A percentile compares a stretch with the other conserved stretches of the same genome.
phyloP scores from a whole-genome alignment of 2,888 invertebrate genomes.

The Agapetus fuscipes region DNA sequence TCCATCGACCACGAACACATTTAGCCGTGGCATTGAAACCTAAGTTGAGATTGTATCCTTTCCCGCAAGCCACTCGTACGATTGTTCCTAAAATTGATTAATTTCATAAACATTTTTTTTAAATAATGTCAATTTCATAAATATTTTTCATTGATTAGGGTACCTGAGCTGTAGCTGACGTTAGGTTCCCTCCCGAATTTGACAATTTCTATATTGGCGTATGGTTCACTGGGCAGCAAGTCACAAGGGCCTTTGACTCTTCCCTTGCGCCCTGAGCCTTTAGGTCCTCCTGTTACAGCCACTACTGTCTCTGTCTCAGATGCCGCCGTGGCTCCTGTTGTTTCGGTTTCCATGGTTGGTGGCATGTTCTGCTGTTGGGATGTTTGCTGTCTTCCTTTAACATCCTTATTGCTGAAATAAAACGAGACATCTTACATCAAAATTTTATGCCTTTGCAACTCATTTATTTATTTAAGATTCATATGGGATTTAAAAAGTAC shows the following conservation, averaged over 20 bases:
- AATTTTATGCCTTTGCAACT: too few relatives aligned
- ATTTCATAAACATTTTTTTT: neutral
- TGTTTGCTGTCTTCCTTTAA: slow-evolving; percentile 35
- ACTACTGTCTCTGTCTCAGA: slow-evolving; percentile 24
- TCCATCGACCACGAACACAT: slow-evolving; percentile 80
- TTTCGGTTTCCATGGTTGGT: neutral
- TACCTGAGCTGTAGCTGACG: slow-evolving; percentile 60
- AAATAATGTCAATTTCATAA: neutral
- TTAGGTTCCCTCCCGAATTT: slow-evolving; percentile 62
- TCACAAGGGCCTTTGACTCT: slow-evolving; percentile 58
- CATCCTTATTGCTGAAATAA: slow-evolving; percentile 34
- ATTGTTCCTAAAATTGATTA: slow-evolving; percentile 46
- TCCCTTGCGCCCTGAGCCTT: slow-evolving; percentile 35
- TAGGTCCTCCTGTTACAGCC: too few relatives aligned
- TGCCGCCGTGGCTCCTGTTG: neutral
- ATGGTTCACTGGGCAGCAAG: slow-evolving; percentile 52
- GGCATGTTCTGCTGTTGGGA: slow-evolving; percentile 21
- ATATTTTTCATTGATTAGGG: slow-evolving; percentile 7
- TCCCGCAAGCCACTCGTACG: slow-evolving; percentile 64
- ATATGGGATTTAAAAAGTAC: slow-evolving; percentile 27
- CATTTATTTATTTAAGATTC: neutral
- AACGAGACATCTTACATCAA: neutral
- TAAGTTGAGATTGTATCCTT: slow-evolving; percentile 67
- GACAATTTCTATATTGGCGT: slow-evolving; percentile 59
- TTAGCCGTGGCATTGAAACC: slow-evolving; percentile 65